A percentile compares a stretch with the other conserved stretches of the same genome.
These are phyloP conservation scores for Holothuria leucospilota DNA, from an alignment of 53 echinoderm and acorn worm genomes.

Conservation along the genomic window DNA sequence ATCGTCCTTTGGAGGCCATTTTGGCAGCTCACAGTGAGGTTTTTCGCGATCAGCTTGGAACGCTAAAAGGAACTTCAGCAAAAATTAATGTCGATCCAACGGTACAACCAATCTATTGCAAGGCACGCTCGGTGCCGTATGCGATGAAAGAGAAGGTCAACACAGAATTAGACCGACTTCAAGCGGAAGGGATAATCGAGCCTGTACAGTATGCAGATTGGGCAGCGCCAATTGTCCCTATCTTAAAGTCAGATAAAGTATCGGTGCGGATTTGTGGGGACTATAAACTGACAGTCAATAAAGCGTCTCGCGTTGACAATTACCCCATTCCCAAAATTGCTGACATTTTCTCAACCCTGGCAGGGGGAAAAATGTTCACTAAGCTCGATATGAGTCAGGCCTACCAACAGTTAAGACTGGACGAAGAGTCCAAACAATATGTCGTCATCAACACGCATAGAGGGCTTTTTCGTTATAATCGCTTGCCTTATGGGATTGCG, in stretches of 20 bases:
- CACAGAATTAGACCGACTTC: slow-evolving; percentile 34
- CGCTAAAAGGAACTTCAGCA: slow-evolving; percentile 33
- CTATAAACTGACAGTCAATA: slow-evolving; percentile 58
- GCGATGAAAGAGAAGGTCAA: slow-evolving; percentile 50
- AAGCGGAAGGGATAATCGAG: slow-evolving; percentile 39
- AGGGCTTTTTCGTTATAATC: slow-evolving; percentile 15
- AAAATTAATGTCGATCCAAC: slow-evolving; percentile 43
- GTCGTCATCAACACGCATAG: slow-evolving; percentile 56
- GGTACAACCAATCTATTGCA: slow-evolving; percentile 47
- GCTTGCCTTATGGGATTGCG: slow-evolving; percentile 34
- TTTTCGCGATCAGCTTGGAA: slow-evolving; percentile 41
- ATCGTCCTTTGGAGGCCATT: not conserved
- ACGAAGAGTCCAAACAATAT: slow-evolving; percentile 49
- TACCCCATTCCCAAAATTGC: slow-evolving; percentile 37
- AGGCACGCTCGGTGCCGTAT: slow-evolving; percentile 50
- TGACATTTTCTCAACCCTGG: slow-evolving; percentile 23
- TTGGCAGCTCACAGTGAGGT: slow-evolving; percentile 10
- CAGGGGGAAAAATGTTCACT: slow-evolving; percentile 59
- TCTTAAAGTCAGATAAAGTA: slow-evolving; percentile 45
- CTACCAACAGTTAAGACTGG: slow-evolving; percentile 11
- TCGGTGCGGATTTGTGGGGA: slow-evolving; percentile 66
- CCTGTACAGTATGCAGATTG: slow-evolving; percentile 49
- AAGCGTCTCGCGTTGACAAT: slow-evolving; percentile 24
- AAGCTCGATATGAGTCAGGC: slow-evolving; percentile 54
- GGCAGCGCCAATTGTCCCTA: slow-evolving; percentile 63